A percentile compares a stretch with the other conserved stretches of the same genome.
Evolutionary conservation across 1,140 invertebrate genomes (phyloP).

Genomic region (Tetramorium alpestre): DNA sequence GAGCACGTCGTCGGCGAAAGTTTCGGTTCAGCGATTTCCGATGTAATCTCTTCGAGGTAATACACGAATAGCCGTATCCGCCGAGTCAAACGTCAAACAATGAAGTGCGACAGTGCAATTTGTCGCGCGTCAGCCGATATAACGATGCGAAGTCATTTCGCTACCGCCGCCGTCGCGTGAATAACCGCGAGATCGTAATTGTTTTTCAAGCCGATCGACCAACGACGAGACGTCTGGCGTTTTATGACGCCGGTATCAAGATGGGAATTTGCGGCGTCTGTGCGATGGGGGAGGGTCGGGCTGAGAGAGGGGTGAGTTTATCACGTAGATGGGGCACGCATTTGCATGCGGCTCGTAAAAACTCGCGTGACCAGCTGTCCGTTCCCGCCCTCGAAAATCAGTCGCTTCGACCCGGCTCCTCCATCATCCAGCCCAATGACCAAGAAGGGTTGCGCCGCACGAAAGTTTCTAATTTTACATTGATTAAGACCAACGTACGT

Average conservation of each 20-base stretch:
- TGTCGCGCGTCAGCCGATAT: constrained; percentile 50
- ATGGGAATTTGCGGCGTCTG: constrained; percentile 38
- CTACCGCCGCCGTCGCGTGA: constrained; percentile 29
- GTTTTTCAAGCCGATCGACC: constrained; percentile 51
- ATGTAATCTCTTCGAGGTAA: background rate
- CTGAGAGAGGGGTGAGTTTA: constrained; percentile 20
- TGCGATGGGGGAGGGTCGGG: background rate
- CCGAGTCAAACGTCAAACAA: constrained; percentile 42
- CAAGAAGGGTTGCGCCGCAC: constrained; percentile 11
- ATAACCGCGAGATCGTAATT: constrained; percentile 49
- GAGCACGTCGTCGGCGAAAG: background rate
- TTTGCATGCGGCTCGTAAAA: constrained; percentile 74
- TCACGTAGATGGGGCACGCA: constrained; percentile 48
- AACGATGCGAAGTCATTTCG: constrained; percentile 43
- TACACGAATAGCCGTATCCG: constrained; percentile 12
- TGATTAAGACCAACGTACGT: constrained; percentile 16
- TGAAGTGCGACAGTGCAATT: constrained; percentile 54
- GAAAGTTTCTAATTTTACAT: constrained; percentile 58
- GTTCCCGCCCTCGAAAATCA: constrained; percentile 58
- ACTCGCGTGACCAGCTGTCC: constrained; percentile 71
- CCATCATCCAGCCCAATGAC: constrained; percentile 17
- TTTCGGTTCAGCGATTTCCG: background rate
- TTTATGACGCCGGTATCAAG: constrained; percentile 57
- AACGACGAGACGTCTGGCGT: constrained; percentile 19
- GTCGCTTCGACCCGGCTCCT: constrained; percentile 22